Evolutionary conservation across 2,888 invertebrate species (phyloP).

Genomic region (Leptura quadrifasciata): DNA sequence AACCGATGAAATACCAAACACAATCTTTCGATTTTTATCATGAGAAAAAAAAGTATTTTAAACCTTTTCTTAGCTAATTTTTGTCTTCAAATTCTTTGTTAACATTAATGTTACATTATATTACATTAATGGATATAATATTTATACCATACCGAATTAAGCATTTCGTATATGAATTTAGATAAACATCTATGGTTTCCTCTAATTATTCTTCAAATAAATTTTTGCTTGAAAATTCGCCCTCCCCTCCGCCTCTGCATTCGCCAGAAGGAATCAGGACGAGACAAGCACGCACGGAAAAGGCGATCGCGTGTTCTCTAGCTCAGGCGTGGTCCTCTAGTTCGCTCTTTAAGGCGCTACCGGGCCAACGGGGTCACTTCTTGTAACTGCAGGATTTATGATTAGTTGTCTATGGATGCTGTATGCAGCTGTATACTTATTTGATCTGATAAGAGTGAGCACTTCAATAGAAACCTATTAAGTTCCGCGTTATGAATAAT

Average conservation of each 20-base stretch:
- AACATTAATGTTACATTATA: no score
- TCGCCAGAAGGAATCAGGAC: conserved; percentile 52
- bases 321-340: conserved; percentile 63
- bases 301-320: conserved; percentile 58
- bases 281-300: conserved; percentile 56
- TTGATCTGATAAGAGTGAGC: conserved; percentile 39
- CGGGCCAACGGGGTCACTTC: conserved; percentile 65
- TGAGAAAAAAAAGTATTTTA: no score
- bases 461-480: conserved; percentile 39
- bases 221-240: not conserved
- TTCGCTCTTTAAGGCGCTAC: conserved; percentile 61
- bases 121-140: no score
- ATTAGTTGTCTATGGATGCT: conserved; percentile 45
- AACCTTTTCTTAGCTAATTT: no score
- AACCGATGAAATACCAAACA: no score
- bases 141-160: no score
- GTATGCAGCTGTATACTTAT: conserved; percentile 43
- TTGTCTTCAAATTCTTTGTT: no score
- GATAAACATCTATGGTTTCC: not conserved
- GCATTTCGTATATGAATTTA: not conserved
- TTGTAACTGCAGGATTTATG: conserved; percentile 54
- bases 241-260: conserved; percentile 22
- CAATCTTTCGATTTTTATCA: no score
- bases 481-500: conserved; percentile 46
- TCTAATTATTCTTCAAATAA: not conserved